phyloP scores from a whole-genome alignment of 2,888 invertebrate genomes.

The Melanotus villosus region DNA sequence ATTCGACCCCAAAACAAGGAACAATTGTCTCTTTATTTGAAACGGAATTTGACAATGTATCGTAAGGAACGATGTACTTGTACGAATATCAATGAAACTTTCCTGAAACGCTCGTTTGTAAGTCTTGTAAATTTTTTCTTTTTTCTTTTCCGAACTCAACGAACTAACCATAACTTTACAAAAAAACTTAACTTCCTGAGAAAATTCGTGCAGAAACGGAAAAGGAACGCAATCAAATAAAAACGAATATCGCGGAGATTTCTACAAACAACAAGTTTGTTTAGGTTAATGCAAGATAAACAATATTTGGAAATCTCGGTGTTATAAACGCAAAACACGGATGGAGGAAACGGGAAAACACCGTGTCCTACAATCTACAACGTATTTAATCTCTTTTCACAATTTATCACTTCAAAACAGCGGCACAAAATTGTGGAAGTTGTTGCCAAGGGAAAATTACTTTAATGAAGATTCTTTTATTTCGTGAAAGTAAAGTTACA shows the following conservation, averaged over 20 bases:
- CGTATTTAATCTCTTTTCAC: neutral
- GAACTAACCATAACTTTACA: constrained; percentile 18
- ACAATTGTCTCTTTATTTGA: constrained; percentile 8
- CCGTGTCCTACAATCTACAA: neutral
- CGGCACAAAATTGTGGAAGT: too few species aligned
- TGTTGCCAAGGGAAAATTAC: too few species aligned
- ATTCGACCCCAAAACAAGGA: neutral
- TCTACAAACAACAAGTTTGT: constrained; percentile 18
- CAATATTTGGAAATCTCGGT: constrained; percentile 3
- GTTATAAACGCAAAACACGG: neutral
- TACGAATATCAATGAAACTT: constrained; percentile 17
- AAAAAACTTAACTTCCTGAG: constrained; percentile 17
- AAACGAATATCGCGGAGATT: constrained; percentile 18
- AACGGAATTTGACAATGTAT: constrained; percentile 7
- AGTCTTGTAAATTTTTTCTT: constrained; percentile 1
- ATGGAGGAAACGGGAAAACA: constrained; percentile 2
- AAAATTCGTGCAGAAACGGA: constrained; percentile 8
- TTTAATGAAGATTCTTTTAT: too few species aligned
- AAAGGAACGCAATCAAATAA: constrained; percentile 23
- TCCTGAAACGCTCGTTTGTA: constrained; percentile 4
- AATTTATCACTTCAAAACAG: too few species aligned
- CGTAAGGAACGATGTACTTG: neutral
- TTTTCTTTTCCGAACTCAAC: neutral
- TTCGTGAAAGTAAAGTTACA: too few species aligned
- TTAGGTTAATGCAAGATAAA: constrained; percentile 30